phyloP scores from a whole-genome alignment of 2,797 vertebrate genomes.

The Hoplostethus mediterraneus region DNA sequence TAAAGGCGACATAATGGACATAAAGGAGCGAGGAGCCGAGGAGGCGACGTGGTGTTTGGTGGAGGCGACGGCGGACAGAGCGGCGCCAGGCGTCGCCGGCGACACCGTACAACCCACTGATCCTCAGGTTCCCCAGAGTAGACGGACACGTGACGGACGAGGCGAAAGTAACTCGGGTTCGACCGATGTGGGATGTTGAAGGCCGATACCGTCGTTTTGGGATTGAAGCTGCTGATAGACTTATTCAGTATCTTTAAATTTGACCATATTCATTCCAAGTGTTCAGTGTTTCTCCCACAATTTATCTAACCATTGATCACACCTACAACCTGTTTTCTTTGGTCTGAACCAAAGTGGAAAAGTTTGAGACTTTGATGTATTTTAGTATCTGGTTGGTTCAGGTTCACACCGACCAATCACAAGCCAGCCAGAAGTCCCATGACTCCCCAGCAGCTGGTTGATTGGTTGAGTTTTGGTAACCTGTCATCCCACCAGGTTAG shows the following conservation, averaged over 20 bases:
- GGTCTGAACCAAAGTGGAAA: too few relatives aligned
- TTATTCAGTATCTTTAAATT: not conserved
- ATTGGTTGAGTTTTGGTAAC: too few relatives aligned
- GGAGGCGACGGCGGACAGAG: conserved; percentile 54
- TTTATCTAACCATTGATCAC: too few relatives aligned
- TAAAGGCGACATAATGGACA: conserved; percentile 30
- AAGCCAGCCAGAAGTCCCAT: too few relatives aligned
- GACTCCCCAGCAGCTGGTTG: too few relatives aligned
- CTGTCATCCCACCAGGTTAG: too few relatives aligned
- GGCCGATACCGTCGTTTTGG: not conserved
- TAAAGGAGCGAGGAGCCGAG: conserved; percentile 48
- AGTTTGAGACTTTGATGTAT: too few relatives aligned
- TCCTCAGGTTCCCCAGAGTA: conserved; percentile 28
- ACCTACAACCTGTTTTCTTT: too few relatives aligned
- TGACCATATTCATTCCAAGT: not conserved
- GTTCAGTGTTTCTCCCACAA: too few relatives aligned
- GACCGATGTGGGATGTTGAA: conserved; percentile 2
- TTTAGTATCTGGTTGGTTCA: too few relatives aligned
- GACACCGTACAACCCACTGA: conserved; percentile 17
- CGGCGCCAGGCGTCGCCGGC: conserved; percentile 49
- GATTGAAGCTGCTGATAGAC: not conserved
- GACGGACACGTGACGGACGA: conserved; percentile 28
- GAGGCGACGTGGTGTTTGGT: conserved; percentile 28
- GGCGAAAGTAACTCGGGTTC: conserved; percentile 24
- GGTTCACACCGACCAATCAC: too few relatives aligned